phyloP scores from a whole-genome alignment of 2,797 vertebrate species.

The Crenuchus spilurus region DNA sequence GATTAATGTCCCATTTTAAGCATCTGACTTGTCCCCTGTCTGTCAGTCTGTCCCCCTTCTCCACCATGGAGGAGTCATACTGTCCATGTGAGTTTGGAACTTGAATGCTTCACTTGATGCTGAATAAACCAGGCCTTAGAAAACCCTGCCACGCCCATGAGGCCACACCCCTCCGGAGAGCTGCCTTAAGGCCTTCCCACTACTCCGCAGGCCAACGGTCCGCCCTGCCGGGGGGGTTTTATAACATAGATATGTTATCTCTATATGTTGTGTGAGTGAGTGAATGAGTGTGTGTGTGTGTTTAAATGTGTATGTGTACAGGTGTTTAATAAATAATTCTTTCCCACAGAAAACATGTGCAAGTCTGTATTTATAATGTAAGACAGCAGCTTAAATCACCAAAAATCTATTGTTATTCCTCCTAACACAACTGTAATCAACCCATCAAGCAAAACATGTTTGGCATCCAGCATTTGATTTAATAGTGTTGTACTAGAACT shows the following conservation, averaged over 20 bases:
- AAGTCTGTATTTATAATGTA: constrained; percentile 21
- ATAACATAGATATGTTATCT: constrained; percentile 63
- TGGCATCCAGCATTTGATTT: too few relatives aligned
- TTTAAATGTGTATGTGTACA: constrained; percentile 72
- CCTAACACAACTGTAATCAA: too few relatives aligned
- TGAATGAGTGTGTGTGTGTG: constrained; percentile 69
- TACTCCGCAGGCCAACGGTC: constrained; percentile 74
- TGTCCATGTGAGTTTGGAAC: constrained; percentile 49
- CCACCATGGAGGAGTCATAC: constrained; percentile 56
- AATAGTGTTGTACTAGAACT: too few relatives aligned
- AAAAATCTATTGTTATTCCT: too few relatives aligned
- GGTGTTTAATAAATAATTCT: constrained; percentile 72
- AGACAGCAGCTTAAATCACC: too few relatives aligned
- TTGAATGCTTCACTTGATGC: constrained; percentile 56
- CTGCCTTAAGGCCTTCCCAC: constrained; percentile 71
- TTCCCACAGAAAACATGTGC: constrained; percentile 66
- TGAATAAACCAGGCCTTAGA: constrained; percentile 73
- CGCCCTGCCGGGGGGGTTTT: constrained; percentile 76
- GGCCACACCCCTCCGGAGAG: constrained; percentile 61
- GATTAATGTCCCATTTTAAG: constrained; percentile 64
- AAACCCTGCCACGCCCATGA: constrained; percentile 73
- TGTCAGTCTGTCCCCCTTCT: constrained; percentile 46
- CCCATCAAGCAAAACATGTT: too few relatives aligned
- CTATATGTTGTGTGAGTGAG: constrained; percentile 53
- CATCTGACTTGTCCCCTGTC: constrained; percentile 42